Percentiles rank a stretch among this genome's conserved stretches.
These are phyloP conservation scores for Spilarctia lutea DNA, from an alignment of 2,888 invertebrate genomes.

Conservation along the genomic window DNA sequence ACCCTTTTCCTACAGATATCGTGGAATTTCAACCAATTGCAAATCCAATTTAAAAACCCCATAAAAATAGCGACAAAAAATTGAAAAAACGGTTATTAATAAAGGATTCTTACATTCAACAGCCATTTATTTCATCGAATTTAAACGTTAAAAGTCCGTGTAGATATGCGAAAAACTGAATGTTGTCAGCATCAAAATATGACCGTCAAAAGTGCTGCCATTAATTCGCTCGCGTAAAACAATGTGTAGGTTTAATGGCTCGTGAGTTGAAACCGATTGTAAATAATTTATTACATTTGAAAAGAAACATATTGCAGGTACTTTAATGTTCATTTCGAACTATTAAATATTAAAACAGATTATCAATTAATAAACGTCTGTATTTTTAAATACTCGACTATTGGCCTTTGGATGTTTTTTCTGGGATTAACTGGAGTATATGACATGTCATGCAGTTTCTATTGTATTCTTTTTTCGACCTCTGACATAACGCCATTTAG, in stretches of 20 bases:
- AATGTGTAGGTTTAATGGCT: constrained; percentile 42
- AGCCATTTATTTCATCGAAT: constrained; percentile 1
- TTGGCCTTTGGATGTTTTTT: too few species aligned
- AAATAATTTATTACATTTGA: constrained; percentile 26
- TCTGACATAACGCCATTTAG: too few species aligned
- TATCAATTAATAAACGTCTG: not conserved
- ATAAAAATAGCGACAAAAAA: not conserved
- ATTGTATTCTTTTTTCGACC: too few species aligned
- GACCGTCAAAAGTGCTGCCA: constrained; percentile 36
- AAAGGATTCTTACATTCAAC: constrained; percentile 6
- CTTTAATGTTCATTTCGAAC: not conserved
- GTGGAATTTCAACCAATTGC: not conserved
- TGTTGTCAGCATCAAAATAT: constrained; percentile 21
- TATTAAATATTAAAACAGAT: not conserved
- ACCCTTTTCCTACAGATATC: too few species aligned
- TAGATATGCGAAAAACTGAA: constrained; percentile 8
- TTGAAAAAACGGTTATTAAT: constrained; percentile 2
- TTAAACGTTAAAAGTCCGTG: constrained; percentile 10
- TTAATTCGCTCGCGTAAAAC: constrained; percentile 46
- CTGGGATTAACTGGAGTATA: too few species aligned
- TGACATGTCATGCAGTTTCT: too few species aligned
- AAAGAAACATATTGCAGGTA: not conserved
- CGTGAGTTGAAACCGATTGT: constrained; percentile 20
- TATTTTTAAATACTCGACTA: not conserved
- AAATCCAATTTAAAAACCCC: not conserved